Percentiles rank a stretch among this genome's conserved stretches.
Evolutionary conservation across 1,140 invertebrate genomes (phyloP).

Genomic region (Aphidius ervi): DNA sequence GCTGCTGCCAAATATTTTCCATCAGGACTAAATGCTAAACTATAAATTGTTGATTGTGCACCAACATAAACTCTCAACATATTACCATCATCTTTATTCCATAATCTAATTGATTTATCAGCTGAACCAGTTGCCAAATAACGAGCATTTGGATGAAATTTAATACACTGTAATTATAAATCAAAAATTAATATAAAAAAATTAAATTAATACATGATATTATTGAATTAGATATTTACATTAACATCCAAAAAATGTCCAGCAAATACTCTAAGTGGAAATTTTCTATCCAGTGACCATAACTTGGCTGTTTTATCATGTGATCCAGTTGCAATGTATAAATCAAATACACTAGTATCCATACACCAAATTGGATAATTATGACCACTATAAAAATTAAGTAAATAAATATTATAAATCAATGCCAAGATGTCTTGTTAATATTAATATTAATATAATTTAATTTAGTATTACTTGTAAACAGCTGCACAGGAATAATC

Average conservation of each 20-base stretch:
- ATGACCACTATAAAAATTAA: constrained; percentile 63
- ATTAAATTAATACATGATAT: not conserved
- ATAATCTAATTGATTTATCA: constrained; percentile 73
- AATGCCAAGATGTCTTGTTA: not conserved
- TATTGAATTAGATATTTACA: constrained; percentile 49
- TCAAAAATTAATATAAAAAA: not conserved
- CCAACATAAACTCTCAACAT: constrained; percentile 60
- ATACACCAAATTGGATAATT: constrained; percentile 84
- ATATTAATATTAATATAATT: constrained; percentile 6
- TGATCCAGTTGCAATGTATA: constrained; percentile 77
- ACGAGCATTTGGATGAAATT: constrained; percentile 78
- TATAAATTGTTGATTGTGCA: constrained; percentile 59
- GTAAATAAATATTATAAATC: not conserved
- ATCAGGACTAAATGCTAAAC: constrained; percentile 66
- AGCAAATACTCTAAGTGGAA: constrained; percentile 74
- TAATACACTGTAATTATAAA: constrained; percentile 58
- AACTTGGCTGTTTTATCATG: constrained; percentile 79
- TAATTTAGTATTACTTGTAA: constrained; percentile 57
- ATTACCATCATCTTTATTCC: constrained; percentile 63
- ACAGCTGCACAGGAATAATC: constrained; percentile 66
- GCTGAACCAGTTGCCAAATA: constrained; percentile 76
- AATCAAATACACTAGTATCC: constrained; percentile 68
- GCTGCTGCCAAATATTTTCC: constrained; percentile 67
- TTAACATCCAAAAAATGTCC: constrained; percentile 82
- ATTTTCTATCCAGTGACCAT: constrained; percentile 78